phyloP scores from a whole-genome alignment of 1,140 invertebrate species.

The Spodoptera frugiperda region DNA sequence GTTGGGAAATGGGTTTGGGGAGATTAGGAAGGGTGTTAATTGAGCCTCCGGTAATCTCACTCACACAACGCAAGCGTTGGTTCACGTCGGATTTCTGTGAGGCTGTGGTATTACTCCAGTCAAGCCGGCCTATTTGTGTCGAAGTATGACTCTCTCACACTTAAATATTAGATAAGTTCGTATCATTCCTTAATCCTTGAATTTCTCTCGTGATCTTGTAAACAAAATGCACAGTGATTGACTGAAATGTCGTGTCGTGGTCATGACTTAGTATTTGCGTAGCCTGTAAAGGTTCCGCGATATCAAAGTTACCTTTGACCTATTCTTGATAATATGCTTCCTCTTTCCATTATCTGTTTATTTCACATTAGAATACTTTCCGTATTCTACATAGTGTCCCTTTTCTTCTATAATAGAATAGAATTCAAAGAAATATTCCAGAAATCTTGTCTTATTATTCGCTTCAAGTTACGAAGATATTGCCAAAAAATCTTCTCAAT shows the following conservation, averaged over 20 bases:
- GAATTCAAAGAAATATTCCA: background rate
- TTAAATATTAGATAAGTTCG: too few species aligned
- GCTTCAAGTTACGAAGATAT: slow-evolving; percentile 4
- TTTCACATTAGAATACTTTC: slow-evolving; percentile 6
- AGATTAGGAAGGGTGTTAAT: too few species aligned
- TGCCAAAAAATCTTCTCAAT: background rate
- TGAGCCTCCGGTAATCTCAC: too few species aligned
- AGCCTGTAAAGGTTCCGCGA: slow-evolving; percentile 16
- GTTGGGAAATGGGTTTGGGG: too few species aligned
- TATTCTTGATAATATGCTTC: slow-evolving; percentile 20
- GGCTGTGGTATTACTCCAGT: too few species aligned
- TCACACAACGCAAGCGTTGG: too few species aligned
- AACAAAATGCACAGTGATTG: background rate
- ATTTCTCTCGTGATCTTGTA: slow-evolving; percentile 2
- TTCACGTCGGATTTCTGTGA: too few species aligned
- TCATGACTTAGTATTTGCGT: background rate
- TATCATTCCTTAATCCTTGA: background rate
- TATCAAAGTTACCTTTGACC: slow-evolving; percentile 5
- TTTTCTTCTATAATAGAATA: too few species aligned
- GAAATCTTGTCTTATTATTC: background rate
- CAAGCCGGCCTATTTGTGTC: too few species aligned
- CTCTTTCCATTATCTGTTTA: background rate
- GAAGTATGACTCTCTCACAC: too few species aligned
- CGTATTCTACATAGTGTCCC: too few species aligned
- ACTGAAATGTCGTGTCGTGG: background rate